These are phyloP conservation scores for Pseudeuparius sepicola DNA, from an alignment of 2,888 invertebrate genomes.

Conservation along the genomic window DNA sequence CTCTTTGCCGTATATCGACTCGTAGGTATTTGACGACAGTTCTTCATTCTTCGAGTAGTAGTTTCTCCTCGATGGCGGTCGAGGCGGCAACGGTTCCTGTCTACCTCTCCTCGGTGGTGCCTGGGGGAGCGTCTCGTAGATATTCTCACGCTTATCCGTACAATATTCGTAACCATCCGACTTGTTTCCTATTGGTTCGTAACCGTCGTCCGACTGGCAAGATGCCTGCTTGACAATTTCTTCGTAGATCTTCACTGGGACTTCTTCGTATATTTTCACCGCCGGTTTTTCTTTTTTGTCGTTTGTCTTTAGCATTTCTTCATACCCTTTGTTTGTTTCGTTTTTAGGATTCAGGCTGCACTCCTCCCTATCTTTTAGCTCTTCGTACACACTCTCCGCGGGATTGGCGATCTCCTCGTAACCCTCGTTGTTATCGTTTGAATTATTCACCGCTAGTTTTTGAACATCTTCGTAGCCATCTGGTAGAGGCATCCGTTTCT, in stretches of 20 bases:
- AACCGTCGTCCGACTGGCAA: slow-evolving; percentile 31
- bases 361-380: slow-evolving; percentile 8
- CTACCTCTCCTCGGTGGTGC: slow-evolving; percentile 37
- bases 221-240: slow-evolving; percentile 31
- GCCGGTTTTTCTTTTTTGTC: too few species aligned
- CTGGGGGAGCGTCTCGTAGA: slow-evolving; percentile 41
- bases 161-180: slow-evolving; percentile 41
- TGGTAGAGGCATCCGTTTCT: slow-evolving; percentile 23
- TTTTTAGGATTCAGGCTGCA: slow-evolving; percentile 9
- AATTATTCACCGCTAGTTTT: not conserved
- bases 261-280: too few species aligned
- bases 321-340: slow-evolving; percentile 16
- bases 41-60: slow-evolving; percentile 45
- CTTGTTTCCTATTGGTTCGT: slow-evolving; percentile 17
- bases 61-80: slow-evolving; percentile 32
- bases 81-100: slow-evolving; percentile 43
- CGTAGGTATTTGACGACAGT: slow-evolving; percentile 48
- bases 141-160: slow-evolving; percentile 42
- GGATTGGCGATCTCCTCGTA: slow-evolving; percentile 16
- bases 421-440: slow-evolving; percentile 6
- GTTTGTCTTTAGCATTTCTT: slow-evolving; percentile 14
- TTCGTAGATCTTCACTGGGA: slow-evolving; percentile 28
- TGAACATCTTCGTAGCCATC: not conserved
- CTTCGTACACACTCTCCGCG: slow-evolving; percentile 9
- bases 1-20: slow-evolving; percentile 40